phyloP scores from a whole-genome alignment of 2,797 vertebrate genomes.

The Arctocebus calabarensis region DNA sequence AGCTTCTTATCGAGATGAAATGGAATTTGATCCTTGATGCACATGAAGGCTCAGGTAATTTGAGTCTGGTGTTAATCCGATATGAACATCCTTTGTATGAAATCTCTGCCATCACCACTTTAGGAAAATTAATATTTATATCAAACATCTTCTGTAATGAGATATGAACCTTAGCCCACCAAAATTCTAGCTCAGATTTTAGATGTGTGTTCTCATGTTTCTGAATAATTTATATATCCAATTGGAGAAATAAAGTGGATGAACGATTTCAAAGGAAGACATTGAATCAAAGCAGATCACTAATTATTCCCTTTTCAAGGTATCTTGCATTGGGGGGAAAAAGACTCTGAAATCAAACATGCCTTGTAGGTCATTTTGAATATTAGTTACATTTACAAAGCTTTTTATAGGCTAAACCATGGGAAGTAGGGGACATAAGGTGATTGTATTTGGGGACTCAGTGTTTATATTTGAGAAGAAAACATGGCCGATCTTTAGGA shows the following conservation, averaged over 20 bases:
- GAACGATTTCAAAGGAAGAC: slow-evolving; percentile 63
- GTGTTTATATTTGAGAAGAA: slow-evolving; percentile 40
- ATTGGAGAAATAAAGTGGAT: slow-evolving; percentile 71
- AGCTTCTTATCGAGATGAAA: slow-evolving; percentile 48
- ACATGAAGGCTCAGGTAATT: slow-evolving; percentile 32
- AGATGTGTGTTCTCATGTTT: slow-evolving; percentile 63
- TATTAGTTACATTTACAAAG: slow-evolving; percentile 38
- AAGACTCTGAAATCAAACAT: slow-evolving; percentile 48
- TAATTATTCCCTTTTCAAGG: slow-evolving; percentile 35
- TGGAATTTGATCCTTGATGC: slow-evolving; percentile 51
- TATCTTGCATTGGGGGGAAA: neutral
- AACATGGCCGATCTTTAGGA: neutral
- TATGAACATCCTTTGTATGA: slow-evolving; percentile 61
- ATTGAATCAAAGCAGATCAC: slow-evolving; percentile 42
- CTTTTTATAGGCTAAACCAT: neutral
- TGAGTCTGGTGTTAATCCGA: slow-evolving; percentile 56
- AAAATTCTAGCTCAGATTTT: slow-evolving; percentile 51
- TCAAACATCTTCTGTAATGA: slow-evolving; percentile 74
- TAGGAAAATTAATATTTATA: slow-evolving; percentile 72
- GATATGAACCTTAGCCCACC: slow-evolving; percentile 65
- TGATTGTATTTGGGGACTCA: neutral
- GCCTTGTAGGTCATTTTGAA: slow-evolving; percentile 13
- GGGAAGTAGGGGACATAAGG: neutral
- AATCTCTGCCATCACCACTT: slow-evolving; percentile 62
- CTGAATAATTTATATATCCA: slow-evolving; percentile 74